phyloP scores from a whole-genome alignment of 2,797 vertebrate genomes.

The Melanogrammus aeglefinus region DNA sequence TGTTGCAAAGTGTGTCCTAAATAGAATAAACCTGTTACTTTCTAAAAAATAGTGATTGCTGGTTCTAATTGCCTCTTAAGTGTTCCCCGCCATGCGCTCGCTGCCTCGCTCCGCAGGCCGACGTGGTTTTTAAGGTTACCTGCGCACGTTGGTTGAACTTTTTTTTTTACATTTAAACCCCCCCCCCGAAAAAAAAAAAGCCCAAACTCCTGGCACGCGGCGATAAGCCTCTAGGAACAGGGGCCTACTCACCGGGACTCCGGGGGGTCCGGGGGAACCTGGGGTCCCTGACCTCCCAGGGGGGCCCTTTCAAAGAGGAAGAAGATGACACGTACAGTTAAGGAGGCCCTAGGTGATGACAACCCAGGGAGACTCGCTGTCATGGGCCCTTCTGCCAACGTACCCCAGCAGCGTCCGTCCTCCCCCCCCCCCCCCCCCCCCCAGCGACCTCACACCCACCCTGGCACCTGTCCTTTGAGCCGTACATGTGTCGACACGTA shows the following conservation, averaged over 20 bases:
- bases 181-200: too few species aligned
- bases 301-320: conserved; percentile 79
- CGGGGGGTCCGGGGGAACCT: conserved; percentile 89
- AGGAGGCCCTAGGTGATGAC: conserved; percentile 11
- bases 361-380: not conserved
- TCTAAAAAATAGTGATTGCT: not conserved
- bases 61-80: not conserved
- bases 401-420: not conserved
- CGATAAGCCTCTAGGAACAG: not conserved
- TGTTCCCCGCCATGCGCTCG: not conserved
- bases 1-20: not conserved
- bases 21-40: not conserved
- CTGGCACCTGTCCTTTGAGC: not conserved
- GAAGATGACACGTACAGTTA: conserved; percentile 35
- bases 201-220: not conserved
- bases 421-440: too few species aligned
- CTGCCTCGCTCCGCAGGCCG: not conserved
- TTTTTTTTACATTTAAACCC: too few species aligned
- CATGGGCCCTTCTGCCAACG: not conserved
- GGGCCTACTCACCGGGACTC: conserved; percentile 86
- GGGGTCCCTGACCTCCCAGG: conserved; percentile 88
- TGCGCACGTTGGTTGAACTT: too few species aligned
- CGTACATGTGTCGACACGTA: not conserved
- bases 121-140: not conserved
- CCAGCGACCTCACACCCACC: not conserved